Conservation (phyloP, 2,888 invertebrate species). For the Agriopis marginaria region DNA sequence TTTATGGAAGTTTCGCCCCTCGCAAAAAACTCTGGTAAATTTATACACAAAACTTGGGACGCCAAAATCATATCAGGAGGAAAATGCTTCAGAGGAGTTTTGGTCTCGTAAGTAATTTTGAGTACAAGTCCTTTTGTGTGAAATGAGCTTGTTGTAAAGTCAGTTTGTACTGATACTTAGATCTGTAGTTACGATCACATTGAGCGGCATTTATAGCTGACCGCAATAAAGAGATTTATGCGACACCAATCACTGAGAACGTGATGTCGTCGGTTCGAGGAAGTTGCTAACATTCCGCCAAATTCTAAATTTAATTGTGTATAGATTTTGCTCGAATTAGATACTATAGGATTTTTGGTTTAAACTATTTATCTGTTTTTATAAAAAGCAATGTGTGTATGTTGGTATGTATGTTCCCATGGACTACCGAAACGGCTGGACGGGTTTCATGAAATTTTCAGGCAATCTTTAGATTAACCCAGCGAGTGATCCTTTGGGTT, state of each 20-base stretch:
- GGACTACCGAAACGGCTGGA: too few relatives aligned
- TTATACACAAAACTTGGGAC: not conserved
- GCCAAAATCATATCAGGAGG: too few relatives aligned
- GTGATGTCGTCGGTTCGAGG: conserved; percentile 32
- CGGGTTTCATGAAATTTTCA: too few relatives aligned
- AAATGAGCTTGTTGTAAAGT: conserved; percentile 18
- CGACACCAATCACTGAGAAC: conserved; percentile 43
- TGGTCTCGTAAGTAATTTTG: not conserved
- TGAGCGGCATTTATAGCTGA: conserved; percentile 60
- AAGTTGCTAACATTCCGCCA: conserved; percentile 6
- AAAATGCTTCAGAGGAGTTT: not conserved
- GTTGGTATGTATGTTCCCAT: too few relatives aligned
- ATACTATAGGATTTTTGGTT: too few relatives aligned
- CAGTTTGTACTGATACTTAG: conserved; percentile 52
- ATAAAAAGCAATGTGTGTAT: too few relatives aligned
- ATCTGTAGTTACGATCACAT: conserved; percentile 53
- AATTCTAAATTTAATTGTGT: not conserved
- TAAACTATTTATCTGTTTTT: too few relatives aligned
- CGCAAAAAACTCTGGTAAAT: too few relatives aligned
- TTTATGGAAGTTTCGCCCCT: too few relatives aligned
- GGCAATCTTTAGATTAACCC: too few relatives aligned
- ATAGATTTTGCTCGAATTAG: not conserved
- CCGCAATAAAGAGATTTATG: conserved; percentile 60
- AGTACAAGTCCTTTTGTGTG: not conserved
- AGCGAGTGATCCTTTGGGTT: too few relatives aligned